Evolutionary conservation across 2,888 invertebrate species (phyloP).

Genomic region (Buathra laborator): DNA sequence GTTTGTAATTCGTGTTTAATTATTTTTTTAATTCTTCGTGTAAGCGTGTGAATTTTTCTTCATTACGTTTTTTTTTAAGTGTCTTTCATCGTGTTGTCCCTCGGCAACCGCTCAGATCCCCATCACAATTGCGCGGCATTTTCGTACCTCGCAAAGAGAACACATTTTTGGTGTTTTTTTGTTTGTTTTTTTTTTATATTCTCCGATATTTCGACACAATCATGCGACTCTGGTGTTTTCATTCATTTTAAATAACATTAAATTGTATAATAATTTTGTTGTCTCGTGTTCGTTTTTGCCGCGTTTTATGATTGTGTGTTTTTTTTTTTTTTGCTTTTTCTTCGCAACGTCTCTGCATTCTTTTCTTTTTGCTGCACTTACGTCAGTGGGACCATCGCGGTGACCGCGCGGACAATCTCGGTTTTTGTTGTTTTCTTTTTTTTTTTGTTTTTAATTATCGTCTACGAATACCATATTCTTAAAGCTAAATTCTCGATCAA

Average conservation of each 20-base stretch:
- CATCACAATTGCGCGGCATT: conserved; percentile 46
- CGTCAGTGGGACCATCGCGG: conserved; percentile 76
- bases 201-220: neutral
- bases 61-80: neutral
- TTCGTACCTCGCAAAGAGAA: conserved; percentile 59
- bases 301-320: conserved; percentile 20
- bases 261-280: conserved; percentile 33
- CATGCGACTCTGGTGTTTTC: conserved; percentile 11
- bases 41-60: conserved; percentile 13
- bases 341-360: neutral
- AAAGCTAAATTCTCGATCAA: conserved; percentile 72
- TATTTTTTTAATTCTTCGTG: conserved; percentile 21
- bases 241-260: neutral
- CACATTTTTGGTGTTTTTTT: conserved; percentile 67
- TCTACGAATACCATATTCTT: conserved; percentile 77
- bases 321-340: conserved; percentile 42
- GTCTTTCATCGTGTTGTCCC: conserved; percentile 35
- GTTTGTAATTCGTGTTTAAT: conserved; percentile 62
- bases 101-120: conserved; percentile 49
- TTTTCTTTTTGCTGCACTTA: conserved; percentile 39
- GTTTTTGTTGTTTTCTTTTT: conserved; percentile 51
- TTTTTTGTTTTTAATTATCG: conserved; percentile 28
- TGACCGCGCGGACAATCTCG: conserved; percentile 72
- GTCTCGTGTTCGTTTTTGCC: neutral
- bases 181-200: conserved; percentile 25